Conservation (phyloP, 35 echinoderm and acorn worm genomes). For the Acanthaster planci region DNA sequence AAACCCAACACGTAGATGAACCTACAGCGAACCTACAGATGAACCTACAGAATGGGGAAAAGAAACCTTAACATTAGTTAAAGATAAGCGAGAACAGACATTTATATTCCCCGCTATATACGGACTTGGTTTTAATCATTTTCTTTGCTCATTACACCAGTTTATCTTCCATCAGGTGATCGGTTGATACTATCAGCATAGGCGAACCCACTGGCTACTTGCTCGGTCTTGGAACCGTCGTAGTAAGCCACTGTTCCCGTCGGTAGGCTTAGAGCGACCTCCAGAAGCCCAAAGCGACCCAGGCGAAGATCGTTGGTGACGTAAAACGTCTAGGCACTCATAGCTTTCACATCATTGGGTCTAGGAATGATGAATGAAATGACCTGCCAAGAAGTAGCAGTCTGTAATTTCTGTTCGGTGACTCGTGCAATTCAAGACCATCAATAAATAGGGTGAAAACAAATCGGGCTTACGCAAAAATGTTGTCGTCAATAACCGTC, state of each 20-base stretch:
- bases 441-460: background rate
- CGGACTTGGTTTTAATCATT: no score
- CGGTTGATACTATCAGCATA: background rate
- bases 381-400: background rate
- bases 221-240: background rate
- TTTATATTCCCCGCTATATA: no score
- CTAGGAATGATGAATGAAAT: background rate
- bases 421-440: background rate
- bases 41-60: no score
- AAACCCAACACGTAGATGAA: background rate
- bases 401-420: background rate
- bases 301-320: constrained; percentile 48
- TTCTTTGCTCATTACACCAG: no score
- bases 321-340: constrained; percentile 58
- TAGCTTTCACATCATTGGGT: constrained; percentile 56
- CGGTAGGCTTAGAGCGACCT: constrained; percentile 10
- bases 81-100: no score
- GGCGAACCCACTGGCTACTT: background rate
- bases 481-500: background rate
- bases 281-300: constrained; percentile 19
- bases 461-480: background rate
- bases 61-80: no score
- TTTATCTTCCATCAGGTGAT: constrained; percentile 13
- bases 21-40: background rate
- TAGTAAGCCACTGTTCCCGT: constrained; percentile 3